phyloP scores from a whole-genome alignment of 1,140 invertebrate species.

The Tetramorium parvispinum region DNA sequence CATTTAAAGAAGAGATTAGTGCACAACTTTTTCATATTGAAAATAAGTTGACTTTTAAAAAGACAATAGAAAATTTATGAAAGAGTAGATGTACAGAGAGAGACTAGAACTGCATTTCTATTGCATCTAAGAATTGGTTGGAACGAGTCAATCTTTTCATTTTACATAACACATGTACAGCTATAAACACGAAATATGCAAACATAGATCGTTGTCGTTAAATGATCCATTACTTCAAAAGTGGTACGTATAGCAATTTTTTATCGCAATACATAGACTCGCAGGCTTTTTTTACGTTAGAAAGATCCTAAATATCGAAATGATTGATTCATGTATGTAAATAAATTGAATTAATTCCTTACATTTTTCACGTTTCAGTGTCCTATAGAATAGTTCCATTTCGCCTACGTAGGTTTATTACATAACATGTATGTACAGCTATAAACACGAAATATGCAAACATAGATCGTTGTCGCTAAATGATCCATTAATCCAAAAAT shows the following conservation, averaged over 20 bases:
- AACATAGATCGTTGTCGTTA: background rate
- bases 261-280: background rate
- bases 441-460: no score
- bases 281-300: background rate
- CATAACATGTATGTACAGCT: no score
- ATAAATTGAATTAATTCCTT: no score
- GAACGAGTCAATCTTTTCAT: constrained; percentile 39
- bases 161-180: background rate
- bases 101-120: constrained; percentile 20
- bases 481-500: no score
- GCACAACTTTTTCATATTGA: constrained; percentile 50
- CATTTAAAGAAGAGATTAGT: constrained; percentile 36
- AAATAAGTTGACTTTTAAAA: constrained; percentile 37
- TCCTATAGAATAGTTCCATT: no score
- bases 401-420: no score
- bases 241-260: background rate
- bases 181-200: background rate
- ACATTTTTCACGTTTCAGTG: no score
- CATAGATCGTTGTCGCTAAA: no score
- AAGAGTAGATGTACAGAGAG: constrained; percentile 30
- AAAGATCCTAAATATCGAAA: background rate
- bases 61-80: constrained; percentile 52
- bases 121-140: constrained; percentile 65
- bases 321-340: background rate
- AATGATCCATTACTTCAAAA: no score